Percentiles rank a stretch among this genome's conserved stretches.
Evolutionary conservation across 2,888 invertebrate species (phyloP).

Genomic region (Trachelus tabidus): DNA sequence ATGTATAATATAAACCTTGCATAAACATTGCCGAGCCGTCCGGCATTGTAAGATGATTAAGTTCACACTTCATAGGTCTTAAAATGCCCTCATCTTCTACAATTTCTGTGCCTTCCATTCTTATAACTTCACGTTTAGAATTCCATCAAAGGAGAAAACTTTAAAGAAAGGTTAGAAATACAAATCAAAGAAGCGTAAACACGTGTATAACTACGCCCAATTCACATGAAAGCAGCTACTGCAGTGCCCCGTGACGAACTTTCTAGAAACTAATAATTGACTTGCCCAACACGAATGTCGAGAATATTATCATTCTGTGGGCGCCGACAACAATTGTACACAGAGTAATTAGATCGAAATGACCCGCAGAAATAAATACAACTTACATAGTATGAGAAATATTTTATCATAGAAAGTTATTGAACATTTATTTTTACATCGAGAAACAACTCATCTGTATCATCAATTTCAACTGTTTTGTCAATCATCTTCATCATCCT

Average conservation of each 20-base stretch:
- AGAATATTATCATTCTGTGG: not conserved
- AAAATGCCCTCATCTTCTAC: slow-evolving; percentile 41
- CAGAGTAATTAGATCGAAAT: not conserved
- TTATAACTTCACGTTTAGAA: not conserved
- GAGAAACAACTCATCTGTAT: not conserved
- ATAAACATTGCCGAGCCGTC: slow-evolving; percentile 84
- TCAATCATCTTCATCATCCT: slow-evolving; percentile 37
- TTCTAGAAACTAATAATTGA: not conserved
- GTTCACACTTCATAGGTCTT: slow-evolving; percentile 74
- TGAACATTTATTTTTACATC: not conserved
- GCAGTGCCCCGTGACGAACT: not conserved
- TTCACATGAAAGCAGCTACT: not conserved
- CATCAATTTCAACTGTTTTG: slow-evolving; percentile 1
- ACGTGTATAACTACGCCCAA: not conserved
- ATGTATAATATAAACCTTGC: slow-evolving; percentile 71
- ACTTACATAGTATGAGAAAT: not conserved
- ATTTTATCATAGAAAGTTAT: not conserved
- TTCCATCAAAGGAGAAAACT: not conserved
- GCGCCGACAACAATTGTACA: not conserved
- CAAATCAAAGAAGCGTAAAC: not conserved
- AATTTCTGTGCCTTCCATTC: slow-evolving; percentile 27
- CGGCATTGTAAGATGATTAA: slow-evolving; percentile 78
- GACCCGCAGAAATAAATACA: not conserved
- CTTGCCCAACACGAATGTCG: not conserved
- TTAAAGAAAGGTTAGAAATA: not conserved